Evolutionary conservation across 1,140 invertebrate genomes (phyloP).

Genomic region (fruit fly (Drosophila melanogaster)): DNA sequence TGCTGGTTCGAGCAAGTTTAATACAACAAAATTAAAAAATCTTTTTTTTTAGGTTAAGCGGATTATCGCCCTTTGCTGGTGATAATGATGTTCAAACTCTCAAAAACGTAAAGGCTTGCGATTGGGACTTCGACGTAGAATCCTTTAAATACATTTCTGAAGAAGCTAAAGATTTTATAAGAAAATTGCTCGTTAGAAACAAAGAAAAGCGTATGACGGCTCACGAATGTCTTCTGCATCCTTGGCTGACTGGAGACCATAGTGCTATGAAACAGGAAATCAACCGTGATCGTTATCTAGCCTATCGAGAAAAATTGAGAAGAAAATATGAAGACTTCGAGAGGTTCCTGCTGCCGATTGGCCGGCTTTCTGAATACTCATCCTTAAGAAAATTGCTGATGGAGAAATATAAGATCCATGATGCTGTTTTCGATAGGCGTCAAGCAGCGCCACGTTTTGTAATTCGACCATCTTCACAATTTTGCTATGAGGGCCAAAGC

Average conservation of each 20-base stretch:
- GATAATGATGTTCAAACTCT: slow-evolving; percentile 99
- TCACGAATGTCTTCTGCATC: slow-evolving; percentile 97
- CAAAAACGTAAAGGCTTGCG: slow-evolving; percentile 98
- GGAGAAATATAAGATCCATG: slow-evolving; percentile 98
- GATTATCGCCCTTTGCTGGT: slow-evolving; percentile 98
- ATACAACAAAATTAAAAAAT: background rate
- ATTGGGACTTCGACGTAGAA: slow-evolving; percentile 99
- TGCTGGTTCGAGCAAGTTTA: background rate
- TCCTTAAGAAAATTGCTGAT: slow-evolving; percentile 97
- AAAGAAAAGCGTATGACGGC: slow-evolving; percentile 99
- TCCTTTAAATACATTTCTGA: slow-evolving; percentile 97
- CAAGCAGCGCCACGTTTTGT: slow-evolving; percentile 99
- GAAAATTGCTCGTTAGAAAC: slow-evolving; percentile 95
- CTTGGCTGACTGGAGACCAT: slow-evolving; percentile 96
- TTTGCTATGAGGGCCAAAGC: slow-evolving; percentile 98
- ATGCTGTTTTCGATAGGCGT: slow-evolving; percentile 97
- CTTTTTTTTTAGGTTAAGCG: slow-evolving; percentile 91
- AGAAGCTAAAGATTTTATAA: slow-evolving; percentile 99
- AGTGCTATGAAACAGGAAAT: slow-evolving; percentile 91
- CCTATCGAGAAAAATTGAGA: slow-evolving; percentile 94
- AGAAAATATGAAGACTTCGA: slow-evolving; percentile 95
- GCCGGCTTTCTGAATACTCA: slow-evolving; percentile 98
- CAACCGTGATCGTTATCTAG: slow-evolving; percentile 92
- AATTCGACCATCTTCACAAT: slow-evolving; percentile 96
- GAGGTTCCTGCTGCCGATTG: slow-evolving; percentile 96